Base-by-base conservation (phyloP, 1,140 invertebrate genomes). In the Drosophila parvula region DNA sequence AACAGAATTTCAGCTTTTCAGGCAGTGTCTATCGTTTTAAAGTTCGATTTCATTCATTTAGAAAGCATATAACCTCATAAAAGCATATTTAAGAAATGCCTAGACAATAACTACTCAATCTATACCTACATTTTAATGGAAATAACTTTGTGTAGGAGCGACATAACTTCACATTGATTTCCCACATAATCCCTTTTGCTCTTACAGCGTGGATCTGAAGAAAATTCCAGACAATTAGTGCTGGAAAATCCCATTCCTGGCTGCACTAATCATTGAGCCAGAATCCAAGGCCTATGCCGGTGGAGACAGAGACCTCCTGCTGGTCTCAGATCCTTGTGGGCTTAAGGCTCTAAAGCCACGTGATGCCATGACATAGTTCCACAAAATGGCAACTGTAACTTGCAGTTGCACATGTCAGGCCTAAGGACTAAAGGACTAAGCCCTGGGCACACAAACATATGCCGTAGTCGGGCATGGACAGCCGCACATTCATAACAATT, bases 401-500 rank as follows among this genome's bases (percentile, higher is more conserved):
- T 83, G 71, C 79, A 88, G 69, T 88, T 88, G 48, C 79, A 75
- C 60, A 82, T 82, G 79, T 68, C 60, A 82, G 56, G 64, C 64
- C 65, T 53, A 70, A 82, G 56, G 70, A 61, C 65, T 53, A 71
- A 45, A 63, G 45, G 40, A 51, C 70, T 83, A 79, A 84, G 77
- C 67, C 67, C 47, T 43, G 27, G 53, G 53, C 48, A 36, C 43
- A 47, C 41, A 57, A 41, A 47, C 44, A 40, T 30, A 67, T 18
- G 71, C 8, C 48, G 47, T 48, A 16, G 50, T 47, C 38, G 10
- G 47, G 11, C 34, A 16, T 12, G 62, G 34, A 36, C 45, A 43
- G 30, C 36, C 27, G 41, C 58, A 50, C 73, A 81, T 81, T 63
- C 78, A 81, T 81, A 81, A 84, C 81, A 85, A 81, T 86, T 84